These are phyloP conservation scores for Platycercus adscitus DNA, from an alignment of 2,113 vertebrate species.

Conservation along the genomic window DNA sequence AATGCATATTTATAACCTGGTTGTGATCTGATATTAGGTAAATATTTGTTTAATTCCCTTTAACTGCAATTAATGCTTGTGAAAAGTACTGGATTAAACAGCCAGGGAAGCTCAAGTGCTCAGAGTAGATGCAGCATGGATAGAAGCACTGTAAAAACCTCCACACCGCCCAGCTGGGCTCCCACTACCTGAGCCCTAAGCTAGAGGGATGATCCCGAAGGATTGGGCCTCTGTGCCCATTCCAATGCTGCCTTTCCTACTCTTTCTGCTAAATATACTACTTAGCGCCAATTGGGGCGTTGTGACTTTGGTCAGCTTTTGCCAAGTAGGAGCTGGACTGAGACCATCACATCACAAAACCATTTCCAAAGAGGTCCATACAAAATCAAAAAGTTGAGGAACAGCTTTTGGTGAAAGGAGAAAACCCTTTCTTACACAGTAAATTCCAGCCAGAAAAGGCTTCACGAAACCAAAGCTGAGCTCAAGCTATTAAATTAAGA, in stretches of 20 bases:
- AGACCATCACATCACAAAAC: background rate
- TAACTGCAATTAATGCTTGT: background rate
- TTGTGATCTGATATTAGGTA: constrained; percentile 35
- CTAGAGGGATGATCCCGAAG: background rate
- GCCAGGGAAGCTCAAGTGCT: constrained; percentile 40
- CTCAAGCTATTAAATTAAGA: background rate
- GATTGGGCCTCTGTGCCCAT: background rate
- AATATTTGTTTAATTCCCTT: constrained; percentile 3
- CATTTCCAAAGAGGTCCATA: background rate
- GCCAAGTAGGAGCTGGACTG: background rate
- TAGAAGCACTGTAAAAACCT: background rate
- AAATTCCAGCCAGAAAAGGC: background rate
- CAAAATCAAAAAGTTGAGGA: background rate
- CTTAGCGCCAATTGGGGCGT: rapidly evolving
- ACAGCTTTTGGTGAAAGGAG: background rate
- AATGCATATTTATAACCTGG: constrained; percentile 51
- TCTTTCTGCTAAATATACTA: background rate
- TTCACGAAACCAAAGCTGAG: background rate
- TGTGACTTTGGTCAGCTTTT: background rate
- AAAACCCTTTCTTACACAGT: background rate
- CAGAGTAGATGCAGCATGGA: background rate
- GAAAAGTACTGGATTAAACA: constrained; percentile 36
- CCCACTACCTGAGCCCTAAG: background rate
- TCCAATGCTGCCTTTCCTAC: background rate
- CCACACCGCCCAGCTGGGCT: background rate